These are phyloP conservation scores for Camarhynchus parvulus DNA, from an alignment of 2,113 vertebrate genomes.

Conservation along the genomic window DNA sequence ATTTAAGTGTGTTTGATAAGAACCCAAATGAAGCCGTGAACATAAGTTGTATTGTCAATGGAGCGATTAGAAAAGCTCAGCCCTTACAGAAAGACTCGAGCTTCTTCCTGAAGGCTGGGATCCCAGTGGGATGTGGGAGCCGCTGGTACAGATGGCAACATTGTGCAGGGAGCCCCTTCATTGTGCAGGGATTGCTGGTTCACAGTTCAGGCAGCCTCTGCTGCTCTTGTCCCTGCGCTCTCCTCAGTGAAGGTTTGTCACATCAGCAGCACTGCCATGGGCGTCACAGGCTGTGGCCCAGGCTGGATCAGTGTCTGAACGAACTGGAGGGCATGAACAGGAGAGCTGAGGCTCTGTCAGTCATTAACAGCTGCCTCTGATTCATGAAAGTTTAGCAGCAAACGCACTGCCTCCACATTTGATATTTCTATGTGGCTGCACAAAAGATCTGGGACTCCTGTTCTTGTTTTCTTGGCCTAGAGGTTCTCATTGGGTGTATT, in stretches of 20 bases:
- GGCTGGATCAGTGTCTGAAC: fast-evolving
- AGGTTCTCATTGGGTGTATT: fast-evolving
- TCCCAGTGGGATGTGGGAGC: fast-evolving
- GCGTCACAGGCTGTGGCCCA: fast-evolving
- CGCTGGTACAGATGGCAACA: fast-evolving
- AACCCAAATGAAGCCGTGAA: not conserved
- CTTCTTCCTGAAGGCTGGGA: not conserved
- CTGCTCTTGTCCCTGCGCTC: fast-evolving
- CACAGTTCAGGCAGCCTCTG: not conserved
- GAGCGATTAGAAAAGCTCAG: not conserved
- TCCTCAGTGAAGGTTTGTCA: not conserved
- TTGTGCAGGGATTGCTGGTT: fast-evolving
- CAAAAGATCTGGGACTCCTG: not conserved
- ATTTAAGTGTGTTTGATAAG: not conserved
- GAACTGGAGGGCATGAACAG: fast-evolving
- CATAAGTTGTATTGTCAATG: fast-evolving
- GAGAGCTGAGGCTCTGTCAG: not conserved
- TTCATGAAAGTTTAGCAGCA: not conserved
- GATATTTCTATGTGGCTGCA: fast-evolving
- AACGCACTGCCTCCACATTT: fast-evolving
- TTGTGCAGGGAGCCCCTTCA: not conserved
- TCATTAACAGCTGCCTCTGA: not conserved
- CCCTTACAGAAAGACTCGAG: fast-evolving
- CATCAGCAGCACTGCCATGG: fast-evolving
- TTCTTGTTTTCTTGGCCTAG: not conserved